These are phyloP conservation scores for Pyrrhosoma nymphula DNA, from an alignment of 2,888 invertebrate species.

Conservation along the genomic window DNA sequence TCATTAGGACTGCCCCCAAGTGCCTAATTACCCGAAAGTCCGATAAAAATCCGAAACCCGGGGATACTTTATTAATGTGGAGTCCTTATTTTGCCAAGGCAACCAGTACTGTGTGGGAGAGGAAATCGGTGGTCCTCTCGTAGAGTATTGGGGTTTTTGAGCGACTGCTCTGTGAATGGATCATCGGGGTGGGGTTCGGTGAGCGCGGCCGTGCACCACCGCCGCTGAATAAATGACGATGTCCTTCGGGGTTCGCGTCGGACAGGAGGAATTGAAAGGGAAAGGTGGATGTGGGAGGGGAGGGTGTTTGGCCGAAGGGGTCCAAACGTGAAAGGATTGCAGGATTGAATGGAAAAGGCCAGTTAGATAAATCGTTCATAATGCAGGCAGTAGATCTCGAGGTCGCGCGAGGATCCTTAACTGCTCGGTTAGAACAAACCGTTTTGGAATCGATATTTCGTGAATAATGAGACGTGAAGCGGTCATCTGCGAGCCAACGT, in stretches of 20 bases:
- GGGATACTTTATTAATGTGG: neutral
- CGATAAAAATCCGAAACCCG: too few relatives aligned
- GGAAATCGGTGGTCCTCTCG: neutral
- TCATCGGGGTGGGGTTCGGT: neutral
- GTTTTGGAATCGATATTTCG: neutral
- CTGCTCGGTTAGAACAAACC: neutral
- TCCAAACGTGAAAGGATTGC: neutral
- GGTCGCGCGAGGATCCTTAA: neutral
- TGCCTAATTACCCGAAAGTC: too few relatives aligned
- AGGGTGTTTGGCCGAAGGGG: neutral
- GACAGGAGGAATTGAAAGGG: neutral
- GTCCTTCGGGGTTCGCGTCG: neutral
- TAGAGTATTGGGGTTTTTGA: neutral
- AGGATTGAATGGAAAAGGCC: neutral
- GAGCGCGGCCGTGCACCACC: too few relatives aligned
- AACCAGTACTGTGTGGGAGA: neutral
- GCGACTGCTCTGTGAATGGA: too few relatives aligned
- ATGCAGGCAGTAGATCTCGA: neutral
- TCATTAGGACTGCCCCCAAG: neutral
- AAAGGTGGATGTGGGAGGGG: neutral
- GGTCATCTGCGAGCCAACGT: neutral
- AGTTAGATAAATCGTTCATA: conserved; percentile 22
- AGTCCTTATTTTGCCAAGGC: neutral
- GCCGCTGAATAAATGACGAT: neutral
- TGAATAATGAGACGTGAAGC: neutral